phyloP scores from a whole-genome alignment of 2,797 vertebrate genomes.

The Anguilla megastoma region DNA sequence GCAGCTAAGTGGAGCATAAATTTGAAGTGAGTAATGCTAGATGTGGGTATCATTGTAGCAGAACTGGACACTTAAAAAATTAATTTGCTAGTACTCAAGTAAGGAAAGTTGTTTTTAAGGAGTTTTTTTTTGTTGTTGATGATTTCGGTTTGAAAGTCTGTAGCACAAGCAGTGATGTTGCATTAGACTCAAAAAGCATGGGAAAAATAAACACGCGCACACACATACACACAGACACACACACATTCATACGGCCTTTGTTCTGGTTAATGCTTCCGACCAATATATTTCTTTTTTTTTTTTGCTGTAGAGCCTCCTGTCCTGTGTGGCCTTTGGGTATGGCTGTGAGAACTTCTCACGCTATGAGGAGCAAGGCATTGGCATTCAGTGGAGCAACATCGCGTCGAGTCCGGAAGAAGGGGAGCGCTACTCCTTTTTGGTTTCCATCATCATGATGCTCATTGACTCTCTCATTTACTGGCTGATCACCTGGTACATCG shows the following conservation, averaged over 20 bases:
- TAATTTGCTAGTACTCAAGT: neutral
- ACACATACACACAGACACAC: neutral
- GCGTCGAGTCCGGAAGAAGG: conserved; percentile 79
- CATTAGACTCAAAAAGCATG: neutral
- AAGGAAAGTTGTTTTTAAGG: neutral
- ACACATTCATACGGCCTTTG: neutral
- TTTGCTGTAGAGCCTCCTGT: conserved; percentile 83
- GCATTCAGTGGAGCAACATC: conserved; percentile 93
- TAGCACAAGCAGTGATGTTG: neutral
- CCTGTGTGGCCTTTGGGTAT: conserved; percentile 93
- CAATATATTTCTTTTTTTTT: neutral
- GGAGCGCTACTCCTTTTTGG: conserved; percentile 81
- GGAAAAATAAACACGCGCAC: neutral
- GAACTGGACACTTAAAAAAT: neutral
- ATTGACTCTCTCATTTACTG: conserved; percentile 84
- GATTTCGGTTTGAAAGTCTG: neutral
- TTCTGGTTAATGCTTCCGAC: neutral
- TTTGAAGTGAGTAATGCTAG: neutral
- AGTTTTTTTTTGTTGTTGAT: neutral
- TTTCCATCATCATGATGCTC: conserved; percentile 90
- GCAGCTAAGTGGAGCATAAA: neutral
- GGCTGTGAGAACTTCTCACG: conserved; percentile 90
- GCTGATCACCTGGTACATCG: conserved; percentile 95
- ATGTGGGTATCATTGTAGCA: neutral
- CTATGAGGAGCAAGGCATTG: conserved; percentile 92